Evolutionary conservation across 2,888 invertebrate species (phyloP).

Genomic region (Oscheius onirici): DNA sequence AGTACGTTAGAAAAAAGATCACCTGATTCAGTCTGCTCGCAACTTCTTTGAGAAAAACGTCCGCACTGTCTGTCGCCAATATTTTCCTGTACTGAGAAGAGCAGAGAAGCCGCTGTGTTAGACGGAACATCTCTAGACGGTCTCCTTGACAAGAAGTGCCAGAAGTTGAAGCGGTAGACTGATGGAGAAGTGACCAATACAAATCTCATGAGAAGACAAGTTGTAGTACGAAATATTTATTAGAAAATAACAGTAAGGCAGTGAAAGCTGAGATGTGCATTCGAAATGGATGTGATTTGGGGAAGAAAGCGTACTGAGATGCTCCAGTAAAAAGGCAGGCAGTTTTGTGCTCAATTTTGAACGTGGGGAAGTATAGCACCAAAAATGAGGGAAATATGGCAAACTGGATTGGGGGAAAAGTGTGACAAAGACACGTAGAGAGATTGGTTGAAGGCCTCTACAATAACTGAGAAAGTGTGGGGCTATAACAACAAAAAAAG

Average conservation of each 20-base stretch:
- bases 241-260: not conserved
- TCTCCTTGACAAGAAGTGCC: no score
- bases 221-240: conserved; percentile 11
- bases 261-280: conserved; percentile 17
- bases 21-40: conserved; percentile 25
- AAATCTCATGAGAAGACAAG: not conserved
- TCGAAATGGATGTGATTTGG: not conserved
- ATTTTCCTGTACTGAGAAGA: conserved; percentile 18
- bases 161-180: not conserved
- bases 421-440: not conserved
- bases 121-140: conserved; percentile 15
- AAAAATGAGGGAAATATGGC: conserved; percentile 13
- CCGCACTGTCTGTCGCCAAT: conserved; percentile 10
- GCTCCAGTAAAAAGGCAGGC: conserved; percentile 8
- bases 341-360: conserved; percentile 8
- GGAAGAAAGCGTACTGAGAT: conserved; percentile 16
- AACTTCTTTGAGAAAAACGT: conserved; percentile 29
- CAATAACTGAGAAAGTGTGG: conserved; percentile 7
- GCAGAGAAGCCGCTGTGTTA: conserved; percentile 12
- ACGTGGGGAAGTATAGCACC: conserved; percentile 7
- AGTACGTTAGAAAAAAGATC: no score
- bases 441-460: not conserved
- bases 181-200: not conserved
- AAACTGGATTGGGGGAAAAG: not conserved
- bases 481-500: conserved; percentile 12